These are phyloP conservation scores for Clusia tigrina DNA, from an alignment of 2,888 invertebrate genomes.

Conservation along the genomic window DNA sequence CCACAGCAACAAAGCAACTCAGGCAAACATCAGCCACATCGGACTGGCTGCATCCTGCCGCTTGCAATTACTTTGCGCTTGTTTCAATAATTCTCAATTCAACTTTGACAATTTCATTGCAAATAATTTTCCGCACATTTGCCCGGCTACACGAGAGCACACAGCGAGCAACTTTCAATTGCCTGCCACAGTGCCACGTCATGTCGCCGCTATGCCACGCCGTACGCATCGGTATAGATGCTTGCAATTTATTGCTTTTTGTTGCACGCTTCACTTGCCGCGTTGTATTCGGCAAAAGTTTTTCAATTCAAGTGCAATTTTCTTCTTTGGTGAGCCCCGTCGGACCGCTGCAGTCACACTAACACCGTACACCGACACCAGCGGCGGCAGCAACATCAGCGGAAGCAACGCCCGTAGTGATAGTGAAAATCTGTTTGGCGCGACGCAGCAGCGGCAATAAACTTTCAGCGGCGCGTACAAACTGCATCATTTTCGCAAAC, in stretches of 20 bases:
- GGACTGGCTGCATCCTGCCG: not conserved
- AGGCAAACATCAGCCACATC: not conserved
- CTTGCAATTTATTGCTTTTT: constrained; percentile 6
- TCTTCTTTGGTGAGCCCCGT: not conserved
- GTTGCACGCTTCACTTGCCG: constrained; percentile 6
- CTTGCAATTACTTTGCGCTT: not conserved
- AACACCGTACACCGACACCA: too few species aligned
- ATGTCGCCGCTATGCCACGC: not conserved
- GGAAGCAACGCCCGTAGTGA: too few species aligned
- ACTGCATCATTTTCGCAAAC: too few species aligned
- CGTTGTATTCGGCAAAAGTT: not conserved
- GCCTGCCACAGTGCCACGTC: not conserved
- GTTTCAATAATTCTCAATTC: constrained; percentile 2
- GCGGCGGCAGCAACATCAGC: too few species aligned
- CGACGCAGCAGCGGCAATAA: not conserved
- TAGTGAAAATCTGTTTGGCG: not conserved
- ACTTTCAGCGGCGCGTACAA: too few species aligned
- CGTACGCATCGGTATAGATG: not conserved
- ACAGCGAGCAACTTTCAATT: not conserved
- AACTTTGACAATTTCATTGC: constrained; percentile 9
- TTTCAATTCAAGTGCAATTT: not conserved
- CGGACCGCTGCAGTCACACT: not conserved
- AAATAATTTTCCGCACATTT: constrained; percentile 12
- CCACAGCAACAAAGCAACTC: not conserved
- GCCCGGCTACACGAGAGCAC: not conserved